Base-by-base conservation (phyloP, 2,113 vertebrate genomes). In the Corythornis vintsioides region DNA sequence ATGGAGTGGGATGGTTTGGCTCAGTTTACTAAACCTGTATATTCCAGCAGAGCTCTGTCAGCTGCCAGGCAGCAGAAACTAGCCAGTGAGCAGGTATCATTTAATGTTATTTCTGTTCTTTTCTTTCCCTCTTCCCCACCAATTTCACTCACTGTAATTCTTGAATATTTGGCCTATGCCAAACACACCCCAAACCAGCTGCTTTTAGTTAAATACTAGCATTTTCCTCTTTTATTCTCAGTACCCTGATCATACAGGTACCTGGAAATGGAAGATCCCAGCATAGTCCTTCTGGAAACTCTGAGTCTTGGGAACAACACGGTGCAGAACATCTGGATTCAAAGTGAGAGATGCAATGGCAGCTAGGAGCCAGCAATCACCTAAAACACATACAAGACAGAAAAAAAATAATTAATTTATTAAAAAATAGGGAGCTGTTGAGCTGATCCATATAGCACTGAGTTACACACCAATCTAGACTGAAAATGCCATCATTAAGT, bases 181-280 rank as follows among this genome's bases (percentile, higher is more conserved):
- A 63, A 73, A 63, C 25, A 60, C 31, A 64, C 6, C 7, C 26
- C 11, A 61, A 70, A 69, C 45, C 48, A 25, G 2, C 15, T 47
- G 40, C 5, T 52, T 83, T 56, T 43, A 80, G 10, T 52, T 60
- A 77, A 80, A 63, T n/a, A 47, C 13, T 6, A 38, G 11, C 4
- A 25, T 55, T 64, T 89, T 60, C 7, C 16, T 71, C 50, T 76
- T 79, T 63, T 29, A 28, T 65, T 93, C 48, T 88, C 48, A 66
- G 42, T 29, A 63, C 3, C 4, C 12, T 21, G 26, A 50, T 77
- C 31, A 25, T 17, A 47, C 0, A 9, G 13, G 3, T 97, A 98
- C 98, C 98, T 97, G 97, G 42, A 98, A 98, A 48, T 96, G 98
- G 83, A 98, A 98, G 83, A 98, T 98, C 10, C 97, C 98, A 1